These are phyloP conservation scores for Corapipo altera DNA, from an alignment of 2,113 vertebrate species.

Conservation along the genomic window DNA sequence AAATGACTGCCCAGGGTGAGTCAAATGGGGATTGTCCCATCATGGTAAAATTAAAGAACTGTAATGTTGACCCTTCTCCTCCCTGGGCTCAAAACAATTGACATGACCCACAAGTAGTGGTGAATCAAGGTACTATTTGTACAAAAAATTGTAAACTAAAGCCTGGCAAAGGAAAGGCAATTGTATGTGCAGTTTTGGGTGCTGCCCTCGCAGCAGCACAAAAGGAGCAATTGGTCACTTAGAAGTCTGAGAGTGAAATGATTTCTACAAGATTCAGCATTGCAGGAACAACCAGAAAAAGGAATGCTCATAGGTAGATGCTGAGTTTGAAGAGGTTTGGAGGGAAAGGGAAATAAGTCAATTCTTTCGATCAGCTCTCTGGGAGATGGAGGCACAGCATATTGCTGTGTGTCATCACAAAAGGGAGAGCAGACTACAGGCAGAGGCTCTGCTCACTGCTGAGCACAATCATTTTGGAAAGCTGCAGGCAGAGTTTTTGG, in stretches of 20 bases:
- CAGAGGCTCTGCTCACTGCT: background rate
- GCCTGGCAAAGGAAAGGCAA: background rate
- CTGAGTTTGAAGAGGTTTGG: background rate
- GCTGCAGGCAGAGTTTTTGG: background rate
- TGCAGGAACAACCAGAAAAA: background rate
- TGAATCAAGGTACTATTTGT: background rate
- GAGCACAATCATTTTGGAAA: background rate
- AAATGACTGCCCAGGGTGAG: background rate
- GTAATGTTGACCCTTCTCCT: background rate
- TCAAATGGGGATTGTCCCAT: background rate
- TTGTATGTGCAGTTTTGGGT: background rate
- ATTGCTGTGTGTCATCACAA: background rate
- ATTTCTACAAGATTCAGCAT: background rate
- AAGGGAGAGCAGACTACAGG: background rate
- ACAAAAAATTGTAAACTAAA: background rate
- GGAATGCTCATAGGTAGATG: background rate
- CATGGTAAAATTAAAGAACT: background rate
- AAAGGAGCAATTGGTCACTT: background rate
- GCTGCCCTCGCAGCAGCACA: background rate
- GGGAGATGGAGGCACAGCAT: background rate
- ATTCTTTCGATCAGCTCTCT: background rate
- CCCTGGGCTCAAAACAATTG: background rate
- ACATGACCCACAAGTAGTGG: background rate
- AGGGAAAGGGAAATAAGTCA: background rate
- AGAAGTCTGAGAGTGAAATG: background rate